Evolutionary conservation across 1,140 invertebrate species (phyloP).

Genomic region (Plectus sambesii): DNA sequence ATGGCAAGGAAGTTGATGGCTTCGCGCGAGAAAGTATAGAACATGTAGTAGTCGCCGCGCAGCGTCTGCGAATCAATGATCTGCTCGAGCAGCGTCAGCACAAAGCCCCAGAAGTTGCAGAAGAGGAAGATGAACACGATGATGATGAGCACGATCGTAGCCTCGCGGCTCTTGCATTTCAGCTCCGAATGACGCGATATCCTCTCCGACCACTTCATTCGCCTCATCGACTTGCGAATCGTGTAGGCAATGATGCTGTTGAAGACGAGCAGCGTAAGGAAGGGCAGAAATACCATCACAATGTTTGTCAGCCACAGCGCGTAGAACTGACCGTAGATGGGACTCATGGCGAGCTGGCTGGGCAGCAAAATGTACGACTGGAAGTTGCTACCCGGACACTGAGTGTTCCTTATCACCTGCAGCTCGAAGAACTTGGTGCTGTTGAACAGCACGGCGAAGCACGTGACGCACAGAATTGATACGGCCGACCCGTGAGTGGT

Average conservation of each 20-base stretch:
- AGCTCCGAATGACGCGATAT: conserved; percentile 3
- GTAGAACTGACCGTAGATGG: conserved; percentile 55
- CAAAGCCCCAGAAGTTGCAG: conserved; percentile 79
- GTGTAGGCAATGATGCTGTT: conserved; percentile 33
- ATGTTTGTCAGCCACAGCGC: conserved; percentile 30
- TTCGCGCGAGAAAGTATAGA: conserved; percentile 37
- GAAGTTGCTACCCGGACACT: conserved; percentile 25
- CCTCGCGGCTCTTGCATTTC: conserved; percentile 31
- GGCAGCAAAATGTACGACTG: conserved; percentile 57
- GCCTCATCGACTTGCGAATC: conserved; percentile 24
- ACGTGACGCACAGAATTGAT: conserved; percentile 54
- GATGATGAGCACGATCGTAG: conserved; percentile 75
- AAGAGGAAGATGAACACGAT: conserved; percentile 81
- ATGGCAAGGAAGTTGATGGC: conserved; percentile 76
- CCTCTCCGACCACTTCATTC: conserved; percentile 4
- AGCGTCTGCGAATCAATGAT: conserved; percentile 26
- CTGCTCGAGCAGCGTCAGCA: conserved; percentile 73
- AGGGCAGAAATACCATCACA: conserved; percentile 32
- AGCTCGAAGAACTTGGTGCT: conserved; percentile 58
- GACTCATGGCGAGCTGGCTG: conserved; percentile 63
- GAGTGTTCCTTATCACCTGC: conserved; percentile 29
- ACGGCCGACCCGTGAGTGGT: conserved; percentile 61
- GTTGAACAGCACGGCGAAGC: conserved; percentile 76
- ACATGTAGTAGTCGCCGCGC: conserved; percentile 23
- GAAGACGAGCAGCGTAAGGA: conserved; percentile 25